Evolutionary conservation across 1,140 invertebrate species (phyloP), one percentile per base, ranked within the genome.

Genomic region (Bombus impatiens): DNA sequence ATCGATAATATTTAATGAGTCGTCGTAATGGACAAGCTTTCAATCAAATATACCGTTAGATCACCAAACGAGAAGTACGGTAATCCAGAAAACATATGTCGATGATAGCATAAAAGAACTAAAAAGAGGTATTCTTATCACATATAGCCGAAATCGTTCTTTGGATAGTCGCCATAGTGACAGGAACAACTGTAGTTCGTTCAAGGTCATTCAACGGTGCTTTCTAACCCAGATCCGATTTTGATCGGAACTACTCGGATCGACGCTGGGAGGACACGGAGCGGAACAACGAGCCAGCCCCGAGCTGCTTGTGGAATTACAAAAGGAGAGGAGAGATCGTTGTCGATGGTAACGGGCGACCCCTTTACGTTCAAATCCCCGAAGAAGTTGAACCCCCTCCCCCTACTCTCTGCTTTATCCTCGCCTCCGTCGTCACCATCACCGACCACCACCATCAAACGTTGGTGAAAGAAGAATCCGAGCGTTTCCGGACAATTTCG

Each of bases 401-500:
- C 28, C 13, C 12, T 13, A 57, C 47, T 57, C 40, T 44, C 42
- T 68, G 32, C 32, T 22, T 68, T 35, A 18, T 68, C 67, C 32
- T 32, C 62, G 62, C 59, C 28, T n/a, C 28, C 59, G 59, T 62
- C 59, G 37, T 25, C 35, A 37, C 10, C 68, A 40, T 22, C 68
- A 25, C n/a, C 72, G 47, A 32, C n/a, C 42, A 22, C n/a, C 32
- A 57, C 72, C 59, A 62, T 62, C 59, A 62, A 28, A 44, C n/a
- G 47, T 28, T 15, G 76, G 57, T 75, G 84, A 77, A 89, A 88
- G 86, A 86, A 87, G 86, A 87, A 88, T 81, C 84, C 84, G 82
- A 90, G 88, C 89, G 89, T 91, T 94, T 94, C 91, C 93, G 92
- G 92, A 94, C 93, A 93, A 94, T 94, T 94, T 94, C 92, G 90